Base-by-base conservation (phyloP, 2,113 vertebrate genomes). In the Alligator mississippiensis region DNA sequence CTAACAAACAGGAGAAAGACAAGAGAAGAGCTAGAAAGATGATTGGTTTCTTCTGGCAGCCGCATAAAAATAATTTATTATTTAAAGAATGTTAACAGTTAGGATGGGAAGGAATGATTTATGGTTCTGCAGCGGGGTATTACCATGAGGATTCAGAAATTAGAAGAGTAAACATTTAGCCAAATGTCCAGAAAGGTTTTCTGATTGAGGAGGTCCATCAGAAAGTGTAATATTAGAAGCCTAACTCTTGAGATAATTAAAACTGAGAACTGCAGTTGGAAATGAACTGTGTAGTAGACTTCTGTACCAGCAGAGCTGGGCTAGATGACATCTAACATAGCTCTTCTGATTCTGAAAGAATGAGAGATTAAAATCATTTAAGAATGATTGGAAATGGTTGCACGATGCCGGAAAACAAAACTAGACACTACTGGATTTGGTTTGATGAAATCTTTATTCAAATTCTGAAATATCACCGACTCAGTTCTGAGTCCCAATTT, bases 141-240 rank as follows among this genome's bases (percentile, higher is more conserved):
- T 24, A 24, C 9, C 30, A 55, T 11, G 54, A 58, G 18, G 47
- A 84, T 72, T 22, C 19, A 12, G 68, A 72, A 38, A 72, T 72
- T 38, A 70, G 90, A 87, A 96, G 96, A 86, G 84, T 64, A 79
- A 63, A 75, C 79, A 91, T 96, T 90, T 96, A 84, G 84, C 74
- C 91, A 93, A 89, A 90, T 89, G 84, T 11, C 88, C 80, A 93
- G 87, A 91, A 94, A 76, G 58, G 38, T 34, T 91, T 86, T 89
- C 70, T 89, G 80, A 93, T 63, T 88, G 60, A 77, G 16, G 30
- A 66, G 59, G 57, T 89, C 80, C 70, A 19, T 14, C 93, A 87
- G 82, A 88, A 85, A 19, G 47, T 85, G 34, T 70, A 80, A 72
- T 90, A 22, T 6, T 72, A 34, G 19, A 72, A 13, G 68, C 38